A percentile compares a stretch with the other conserved stretches of the same genome.
Conservation (phyloP, 2,797 vertebrate species). For the Pangasius djambal region DNA sequence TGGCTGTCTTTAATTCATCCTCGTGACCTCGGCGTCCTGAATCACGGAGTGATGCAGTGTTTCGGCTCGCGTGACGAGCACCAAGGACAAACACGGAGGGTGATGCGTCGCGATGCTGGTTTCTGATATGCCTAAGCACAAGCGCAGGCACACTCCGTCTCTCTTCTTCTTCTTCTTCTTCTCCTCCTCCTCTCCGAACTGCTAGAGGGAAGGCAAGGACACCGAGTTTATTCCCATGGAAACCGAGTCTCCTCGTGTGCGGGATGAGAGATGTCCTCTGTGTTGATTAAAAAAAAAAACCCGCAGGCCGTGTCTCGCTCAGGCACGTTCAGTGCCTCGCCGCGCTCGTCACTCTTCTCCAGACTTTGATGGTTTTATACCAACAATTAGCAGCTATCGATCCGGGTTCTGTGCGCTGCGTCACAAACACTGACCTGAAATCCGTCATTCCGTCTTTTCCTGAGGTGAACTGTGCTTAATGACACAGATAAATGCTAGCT, state of each 20-base stretch:
- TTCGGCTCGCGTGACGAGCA: constrained; percentile 38
- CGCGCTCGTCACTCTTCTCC: constrained; percentile 39
- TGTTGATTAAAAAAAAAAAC: constrained; percentile 51
- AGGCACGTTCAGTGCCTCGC: constrained; percentile 17
- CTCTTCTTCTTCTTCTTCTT: neutral
- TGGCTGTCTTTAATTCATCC: constrained; percentile 37
- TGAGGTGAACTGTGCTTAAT: constrained; percentile 14
- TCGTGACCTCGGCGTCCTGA: constrained; percentile 45
- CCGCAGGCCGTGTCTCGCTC: constrained; percentile 31
- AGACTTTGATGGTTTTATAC: constrained; percentile 47
- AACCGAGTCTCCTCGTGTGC: constrained; percentile 42
- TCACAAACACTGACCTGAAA: constrained; percentile 30
- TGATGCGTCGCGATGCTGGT: neutral
- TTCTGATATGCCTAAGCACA: constrained; percentile 39
- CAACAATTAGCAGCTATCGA: constrained; percentile 50
- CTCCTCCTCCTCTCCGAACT: neutral
- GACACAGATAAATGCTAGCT: constrained; percentile 24
- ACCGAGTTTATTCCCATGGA: constrained; percentile 54
- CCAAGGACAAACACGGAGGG: constrained; percentile 49
- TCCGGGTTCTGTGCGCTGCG: constrained; percentile 2
- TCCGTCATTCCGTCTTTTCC: constrained; percentile 16
- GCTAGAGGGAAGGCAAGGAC: constrained; percentile 47
- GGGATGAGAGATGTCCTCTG: constrained; percentile 50
- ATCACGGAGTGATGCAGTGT: constrained; percentile 47
- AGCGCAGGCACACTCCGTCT: neutral